A percentile compares a stretch with the other conserved stretches of the same genome.
phyloP scores from a whole-genome alignment of 2,888 invertebrate genomes.

The Ophion costatus region DNA sequence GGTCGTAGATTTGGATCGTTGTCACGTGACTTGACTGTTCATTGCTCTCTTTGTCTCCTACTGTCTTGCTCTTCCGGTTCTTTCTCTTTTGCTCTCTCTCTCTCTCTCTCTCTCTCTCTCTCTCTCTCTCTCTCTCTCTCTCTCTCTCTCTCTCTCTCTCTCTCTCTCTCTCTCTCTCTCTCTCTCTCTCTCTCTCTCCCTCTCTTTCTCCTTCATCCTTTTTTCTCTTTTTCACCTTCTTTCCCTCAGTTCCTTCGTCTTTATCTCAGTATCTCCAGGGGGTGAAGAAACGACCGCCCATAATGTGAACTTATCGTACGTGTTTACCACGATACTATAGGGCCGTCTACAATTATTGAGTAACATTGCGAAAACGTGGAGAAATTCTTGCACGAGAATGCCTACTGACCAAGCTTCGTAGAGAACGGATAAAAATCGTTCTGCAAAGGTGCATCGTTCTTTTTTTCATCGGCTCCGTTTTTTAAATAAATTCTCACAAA shows the following conservation, averaged over 20 bases:
- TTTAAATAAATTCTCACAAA: too few relatives aligned
- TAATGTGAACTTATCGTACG: conserved; percentile 57
- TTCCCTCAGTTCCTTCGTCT: neutral
- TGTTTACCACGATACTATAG: conserved; percentile 56
- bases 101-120: conserved; percentile 2
- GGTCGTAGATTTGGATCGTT: conserved; percentile 62
- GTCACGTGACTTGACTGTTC: conserved; percentile 63
- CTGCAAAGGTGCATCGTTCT: conserved; percentile 1
- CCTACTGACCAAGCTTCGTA: conserved; percentile 2
- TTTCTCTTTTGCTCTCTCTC: neutral
- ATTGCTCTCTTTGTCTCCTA: conserved; percentile 47
- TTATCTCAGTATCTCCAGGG: conserved; percentile 38
- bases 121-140: conserved; percentile 7
- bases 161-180: conserved; percentile 8
- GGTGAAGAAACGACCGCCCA: conserved; percentile 39
- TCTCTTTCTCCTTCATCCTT: conserved; percentile 5
- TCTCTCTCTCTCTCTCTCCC: neutral
- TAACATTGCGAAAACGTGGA: conserved; percentile 54
- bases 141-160: neutral
- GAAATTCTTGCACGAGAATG: conserved; percentile 28
- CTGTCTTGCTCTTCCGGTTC: conserved; percentile 37
- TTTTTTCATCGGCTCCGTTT: too few relatives aligned
- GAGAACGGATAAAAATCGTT: conserved; percentile 39
- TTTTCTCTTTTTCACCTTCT: neutral
- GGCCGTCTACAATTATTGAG: conserved; percentile 47